Percentiles rank a stretch among this genome's conserved stretches.
Evolutionary conservation across 2,888 invertebrate species (phyloP).

Genomic region (Platycheirus rosarum): DNA sequence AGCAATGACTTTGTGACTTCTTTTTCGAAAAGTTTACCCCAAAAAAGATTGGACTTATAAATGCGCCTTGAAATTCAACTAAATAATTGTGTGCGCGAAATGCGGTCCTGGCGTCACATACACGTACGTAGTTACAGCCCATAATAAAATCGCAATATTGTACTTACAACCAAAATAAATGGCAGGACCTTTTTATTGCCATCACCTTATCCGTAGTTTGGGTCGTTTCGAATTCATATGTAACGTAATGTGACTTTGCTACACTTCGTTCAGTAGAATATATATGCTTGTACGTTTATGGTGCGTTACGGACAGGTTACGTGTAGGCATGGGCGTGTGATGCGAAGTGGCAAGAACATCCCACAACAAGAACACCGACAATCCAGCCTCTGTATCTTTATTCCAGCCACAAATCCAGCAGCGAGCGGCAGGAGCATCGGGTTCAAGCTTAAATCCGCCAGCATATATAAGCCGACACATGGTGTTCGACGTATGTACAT

Average conservation of each 20-base stretch:
- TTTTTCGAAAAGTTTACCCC: too few relatives aligned
- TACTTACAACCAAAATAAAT: constrained; percentile 73
- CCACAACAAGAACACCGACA: constrained; percentile 58
- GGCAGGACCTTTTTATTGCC: constrained; percentile 73
- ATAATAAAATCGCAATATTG: constrained; percentile 74
- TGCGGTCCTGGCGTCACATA: neutral
- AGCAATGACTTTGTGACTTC: too few relatives aligned
- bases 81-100: neutral
- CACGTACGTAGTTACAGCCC: constrained; percentile 56
- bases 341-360: constrained; percentile 64
- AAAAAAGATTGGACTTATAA: too few relatives aligned
- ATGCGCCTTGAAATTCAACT: neutral
- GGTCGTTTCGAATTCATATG: constrained; percentile 65
- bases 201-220: constrained; percentile 72
- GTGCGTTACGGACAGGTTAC: constrained; percentile 63
- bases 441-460: constrained; percentile 43
- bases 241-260: constrained; percentile 53
- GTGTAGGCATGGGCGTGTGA: constrained; percentile 40
- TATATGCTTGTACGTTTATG: constrained; percentile 51
- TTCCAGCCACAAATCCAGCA: constrained; percentile 12
- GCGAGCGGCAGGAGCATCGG: constrained; percentile 1
- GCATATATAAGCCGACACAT: constrained; percentile 23
- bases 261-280: constrained; percentile 6
- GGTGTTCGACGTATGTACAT: neutral
- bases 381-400: constrained; percentile 8